These are phyloP conservation scores for Drosophila testacea DNA, from an alignment of 2,888 invertebrate species.

Conservation along the genomic window DNA sequence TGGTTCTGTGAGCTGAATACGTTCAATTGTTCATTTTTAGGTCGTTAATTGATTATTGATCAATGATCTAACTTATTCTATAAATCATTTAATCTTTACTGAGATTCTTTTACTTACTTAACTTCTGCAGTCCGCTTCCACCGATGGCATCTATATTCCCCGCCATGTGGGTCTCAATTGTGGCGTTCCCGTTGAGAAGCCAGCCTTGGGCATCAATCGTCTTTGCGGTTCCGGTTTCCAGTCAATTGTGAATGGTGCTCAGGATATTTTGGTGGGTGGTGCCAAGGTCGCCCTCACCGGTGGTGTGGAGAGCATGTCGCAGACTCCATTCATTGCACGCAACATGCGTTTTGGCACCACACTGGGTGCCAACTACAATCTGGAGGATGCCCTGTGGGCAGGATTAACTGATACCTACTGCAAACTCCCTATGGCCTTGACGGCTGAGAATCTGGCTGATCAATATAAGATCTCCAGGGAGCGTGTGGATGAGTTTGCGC, in stretches of 20 bases:
- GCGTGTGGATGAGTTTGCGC: constrained; percentile 94
- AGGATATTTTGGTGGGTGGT: constrained; percentile 95
- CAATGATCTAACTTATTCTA: too few species aligned
- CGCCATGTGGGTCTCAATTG: constrained; percentile 94
- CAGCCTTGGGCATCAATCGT: constrained; percentile 95
- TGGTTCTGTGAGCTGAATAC: too few species aligned
- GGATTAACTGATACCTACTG: constrained; percentile 95
- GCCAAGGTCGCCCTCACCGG: constrained; percentile 95
- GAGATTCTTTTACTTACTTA: too few species aligned
- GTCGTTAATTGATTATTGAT: too few species aligned
- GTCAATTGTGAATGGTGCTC: constrained; percentile 94
- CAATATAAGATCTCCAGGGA: constrained; percentile 92
- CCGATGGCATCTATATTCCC: constrained; percentile 94
- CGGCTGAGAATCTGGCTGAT: constrained; percentile 96
- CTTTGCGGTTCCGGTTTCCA: constrained; percentile 99
- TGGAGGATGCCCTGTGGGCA: constrained; percentile 96
- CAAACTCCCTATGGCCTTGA: constrained; percentile 97
- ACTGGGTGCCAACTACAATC: constrained; percentile 90
- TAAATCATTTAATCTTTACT: too few species aligned
- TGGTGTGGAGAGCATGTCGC: constrained; percentile 98
- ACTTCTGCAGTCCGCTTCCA: constrained; percentile 88
- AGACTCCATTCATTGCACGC: constrained; percentile 94
- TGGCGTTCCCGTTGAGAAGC: constrained; percentile 93
- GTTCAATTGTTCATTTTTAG: too few species aligned
- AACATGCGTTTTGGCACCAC: constrained; percentile 95